Evolutionary conservation across 1,140 invertebrate genomes (phyloP).

Genomic region (Euura lappo): DNA sequence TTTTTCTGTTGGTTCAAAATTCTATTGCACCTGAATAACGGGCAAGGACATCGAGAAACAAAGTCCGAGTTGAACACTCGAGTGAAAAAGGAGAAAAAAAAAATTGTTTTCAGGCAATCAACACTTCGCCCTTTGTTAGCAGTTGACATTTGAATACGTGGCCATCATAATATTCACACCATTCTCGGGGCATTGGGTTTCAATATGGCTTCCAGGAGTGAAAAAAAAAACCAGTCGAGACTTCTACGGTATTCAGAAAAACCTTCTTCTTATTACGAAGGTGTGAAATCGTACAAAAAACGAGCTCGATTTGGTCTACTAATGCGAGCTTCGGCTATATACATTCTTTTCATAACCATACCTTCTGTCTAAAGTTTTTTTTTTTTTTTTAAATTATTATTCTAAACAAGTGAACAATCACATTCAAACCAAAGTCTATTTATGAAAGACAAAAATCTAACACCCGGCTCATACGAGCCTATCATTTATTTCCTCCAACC

Average conservation of each 20-base stretch:
- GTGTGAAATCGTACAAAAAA: not conserved
- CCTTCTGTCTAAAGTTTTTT: not conserved
- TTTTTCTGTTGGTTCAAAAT: not conserved
- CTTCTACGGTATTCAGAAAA: not conserved
- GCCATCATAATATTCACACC: slow-evolving; percentile 58
- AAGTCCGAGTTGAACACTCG: slow-evolving; percentile 23
- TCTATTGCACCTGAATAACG: slow-evolving; percentile 2
- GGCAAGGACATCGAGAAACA: slow-evolving; percentile 23
- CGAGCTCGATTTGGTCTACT: not conserved
- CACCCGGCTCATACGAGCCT: too few species aligned
- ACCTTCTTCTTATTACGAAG: not conserved
- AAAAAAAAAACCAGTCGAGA: slow-evolving; percentile 2
- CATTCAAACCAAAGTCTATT: too few species aligned
- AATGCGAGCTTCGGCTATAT: not conserved
- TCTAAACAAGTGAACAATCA: not conserved
- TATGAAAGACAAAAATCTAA: too few species aligned
- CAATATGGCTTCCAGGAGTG: slow-evolving; percentile 36
- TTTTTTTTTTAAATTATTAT: not conserved
- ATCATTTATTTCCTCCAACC: too few species aligned
- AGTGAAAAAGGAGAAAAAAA: not conserved
- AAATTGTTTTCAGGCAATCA: slow-evolving; percentile 56
- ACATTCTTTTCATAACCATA: not conserved
- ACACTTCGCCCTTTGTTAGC: slow-evolving; percentile 53
- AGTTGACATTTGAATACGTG: slow-evolving; percentile 47
- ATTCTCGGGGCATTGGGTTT: slow-evolving; percentile 48